phyloP scores from a whole-genome alignment of 1,140 invertebrate genomes.

The Leptinotarsa lineolata region DNA sequence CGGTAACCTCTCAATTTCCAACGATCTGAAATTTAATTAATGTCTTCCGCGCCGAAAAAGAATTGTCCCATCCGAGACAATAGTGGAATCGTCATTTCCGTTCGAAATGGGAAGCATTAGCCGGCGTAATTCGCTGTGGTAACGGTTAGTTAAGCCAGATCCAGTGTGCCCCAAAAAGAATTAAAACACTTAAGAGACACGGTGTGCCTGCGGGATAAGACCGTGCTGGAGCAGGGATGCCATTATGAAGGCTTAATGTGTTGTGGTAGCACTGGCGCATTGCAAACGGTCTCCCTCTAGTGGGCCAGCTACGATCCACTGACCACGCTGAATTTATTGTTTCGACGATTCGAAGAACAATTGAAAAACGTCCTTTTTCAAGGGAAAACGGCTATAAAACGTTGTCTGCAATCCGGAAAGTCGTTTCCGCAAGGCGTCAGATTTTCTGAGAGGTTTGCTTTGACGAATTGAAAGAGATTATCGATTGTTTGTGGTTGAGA shows the following conservation, averaged over 20 bases:
- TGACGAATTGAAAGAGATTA: neutral
- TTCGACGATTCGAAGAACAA: slow-evolving; percentile 34
- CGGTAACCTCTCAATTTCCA: no score
- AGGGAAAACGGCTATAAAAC: slow-evolving; percentile 17
- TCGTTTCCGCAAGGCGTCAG: neutral
- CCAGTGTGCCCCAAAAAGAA: slow-evolving; percentile 33
- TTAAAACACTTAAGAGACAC: slow-evolving; percentile 40
- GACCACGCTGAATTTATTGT: slow-evolving; percentile 36
- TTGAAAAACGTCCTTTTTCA: slow-evolving; percentile 34
- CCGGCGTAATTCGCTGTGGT: slow-evolving; percentile 35
- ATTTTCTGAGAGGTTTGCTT: slow-evolving; percentile 4
- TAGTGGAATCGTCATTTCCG: slow-evolving; percentile 20
- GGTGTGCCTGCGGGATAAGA: slow-evolving; percentile 31
- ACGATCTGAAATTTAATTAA: no score
- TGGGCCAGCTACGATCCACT: slow-evolving; percentile 31
- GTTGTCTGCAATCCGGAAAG: slow-evolving; percentile 5
- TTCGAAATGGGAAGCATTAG: slow-evolving; percentile 30
- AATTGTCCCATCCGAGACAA: slow-evolving; percentile 15
- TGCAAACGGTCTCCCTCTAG: slow-evolving; percentile 19
- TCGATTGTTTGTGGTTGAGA: neutral
- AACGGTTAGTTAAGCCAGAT: slow-evolving; percentile 37
- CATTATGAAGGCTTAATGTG: slow-evolving; percentile 43
- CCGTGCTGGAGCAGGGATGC: slow-evolving; percentile 29
- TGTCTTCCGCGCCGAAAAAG: neutral
- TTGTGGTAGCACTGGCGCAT: slow-evolving; percentile 35